These are phyloP conservation scores for Saturnia pavonia DNA, from an alignment of 2,888 invertebrate species.

Conservation along the genomic window DNA sequence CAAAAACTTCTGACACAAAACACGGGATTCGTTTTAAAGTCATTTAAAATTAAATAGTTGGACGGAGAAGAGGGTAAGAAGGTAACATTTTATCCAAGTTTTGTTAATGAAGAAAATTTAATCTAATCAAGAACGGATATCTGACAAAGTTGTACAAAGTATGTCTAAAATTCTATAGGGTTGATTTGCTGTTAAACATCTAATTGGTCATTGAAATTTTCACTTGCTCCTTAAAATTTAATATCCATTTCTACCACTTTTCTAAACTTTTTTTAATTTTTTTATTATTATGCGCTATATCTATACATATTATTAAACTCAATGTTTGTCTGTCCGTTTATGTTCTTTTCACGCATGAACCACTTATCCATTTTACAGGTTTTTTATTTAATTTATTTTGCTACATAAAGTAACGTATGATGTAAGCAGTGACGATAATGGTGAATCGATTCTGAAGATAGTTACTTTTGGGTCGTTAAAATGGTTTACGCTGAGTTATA, in stretches of 20 bases:
- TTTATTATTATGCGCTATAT: neutral
- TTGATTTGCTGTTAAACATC: neutral
- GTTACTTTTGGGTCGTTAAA: no score
- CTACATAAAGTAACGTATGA: no score
- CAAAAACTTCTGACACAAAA: neutral
- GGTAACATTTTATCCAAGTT: neutral
- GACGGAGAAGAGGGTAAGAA: neutral
- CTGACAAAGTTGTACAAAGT: neutral
- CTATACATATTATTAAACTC: no score
- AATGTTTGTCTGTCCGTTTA: no score
- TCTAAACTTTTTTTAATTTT: neutral
- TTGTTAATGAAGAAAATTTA: conserved; percentile 3
- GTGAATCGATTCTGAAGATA: no score
- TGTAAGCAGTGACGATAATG: no score
- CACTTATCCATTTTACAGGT: no score
- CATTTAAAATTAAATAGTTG: neutral
- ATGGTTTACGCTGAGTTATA: no score
- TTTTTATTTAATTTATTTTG: no score
- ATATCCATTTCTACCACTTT: no score
- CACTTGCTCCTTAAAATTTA: neutral
- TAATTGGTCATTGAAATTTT: neutral
- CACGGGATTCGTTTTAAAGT: neutral
- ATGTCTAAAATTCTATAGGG: neutral
- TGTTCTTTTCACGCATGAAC: no score
- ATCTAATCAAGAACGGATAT: neutral